Base-by-base conservation (phyloP, 1,140 invertebrate genomes). In the Bathynomus jamesi region DNA sequence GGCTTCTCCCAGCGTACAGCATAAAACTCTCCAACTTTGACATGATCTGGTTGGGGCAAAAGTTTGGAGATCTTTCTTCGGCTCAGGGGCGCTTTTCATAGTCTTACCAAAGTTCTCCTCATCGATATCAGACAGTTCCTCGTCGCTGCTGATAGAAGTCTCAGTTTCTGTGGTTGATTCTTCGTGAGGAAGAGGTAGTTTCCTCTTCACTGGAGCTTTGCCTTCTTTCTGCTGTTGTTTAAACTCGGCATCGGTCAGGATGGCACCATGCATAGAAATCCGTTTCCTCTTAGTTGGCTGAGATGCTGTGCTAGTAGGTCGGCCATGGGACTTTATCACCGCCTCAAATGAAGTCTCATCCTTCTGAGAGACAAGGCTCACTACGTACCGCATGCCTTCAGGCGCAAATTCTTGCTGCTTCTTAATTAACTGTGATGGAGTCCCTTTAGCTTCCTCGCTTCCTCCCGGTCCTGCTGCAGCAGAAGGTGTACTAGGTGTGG, bases 191-290 rank as follows among this genome's bases (percentile, higher is more conserved):
- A 4, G 21, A 7, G 30, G 2, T 30, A 4, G 11, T 31, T 11
- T 66, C 17, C 40, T 66, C 30, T 66, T 31, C 17, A 13, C n/a
- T 24, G 3, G n/a, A 28, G 62, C 24, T 27, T 64, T 60, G 21
- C 62, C 62, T 13, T 17, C 28, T 29, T 61, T 61, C 25, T 61
- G 40, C 46, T 69, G 67, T 32, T 69, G 7, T 10, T n/a, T 11
- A 32, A 61, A 69, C 21, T 64, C 27, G 5, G 60, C 53, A 61
- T 69, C 53, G 13, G 67, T 62, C 25, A 61, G 17, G 11, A 61
- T 29, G 62, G 67, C 40, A 25, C 67, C 67, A 69, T 69, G 67
- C 67, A 69, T 69, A 17, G 67, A 69, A n/a, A 69, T 61, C 3
- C 53, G 40, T 28, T 69, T 25, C 21, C 67, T 28, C 28, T 69